phyloP scores from a whole-genome alignment of 1,140 invertebrate genomes.

The Sitophilus oryzae region DNA sequence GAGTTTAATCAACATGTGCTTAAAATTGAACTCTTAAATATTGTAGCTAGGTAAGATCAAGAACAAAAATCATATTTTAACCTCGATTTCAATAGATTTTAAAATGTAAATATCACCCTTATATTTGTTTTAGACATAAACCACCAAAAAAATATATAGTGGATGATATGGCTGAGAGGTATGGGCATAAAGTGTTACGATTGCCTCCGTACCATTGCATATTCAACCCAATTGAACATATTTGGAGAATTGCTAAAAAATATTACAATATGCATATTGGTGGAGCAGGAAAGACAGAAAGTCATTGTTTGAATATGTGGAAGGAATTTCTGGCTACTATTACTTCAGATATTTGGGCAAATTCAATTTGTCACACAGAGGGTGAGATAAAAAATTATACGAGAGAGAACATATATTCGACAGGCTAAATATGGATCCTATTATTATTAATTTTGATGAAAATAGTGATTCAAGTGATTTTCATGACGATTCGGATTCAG shows the following conservation, averaged over 20 bases:
- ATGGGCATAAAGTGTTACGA: constrained; percentile 24
- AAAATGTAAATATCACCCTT: too few species aligned
- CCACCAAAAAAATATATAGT: constrained; percentile 2
- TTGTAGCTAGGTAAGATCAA: background rate
- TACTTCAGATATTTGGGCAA: constrained; percentile 1
- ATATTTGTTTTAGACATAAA: background rate
- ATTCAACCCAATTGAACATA: constrained; percentile 35
- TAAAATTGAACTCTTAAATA: background rate
- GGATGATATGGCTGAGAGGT: constrained; percentile 8
- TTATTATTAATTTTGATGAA: constrained; percentile 6
- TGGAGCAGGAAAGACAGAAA: background rate
- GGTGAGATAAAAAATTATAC: constrained; percentile 2
- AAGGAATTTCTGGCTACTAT: background rate
- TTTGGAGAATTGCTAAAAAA: constrained; percentile 31
- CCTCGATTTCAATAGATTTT: background rate
- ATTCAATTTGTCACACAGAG: too few species aligned
- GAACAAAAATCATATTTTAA: background rate
- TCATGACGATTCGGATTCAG: too few species aligned
- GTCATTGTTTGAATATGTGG: constrained; percentile 5
- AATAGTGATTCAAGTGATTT: background rate
- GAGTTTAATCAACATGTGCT: too few species aligned
- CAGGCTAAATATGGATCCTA: background rate
- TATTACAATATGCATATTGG: constrained; percentile 15
- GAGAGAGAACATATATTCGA: constrained; percentile 4
- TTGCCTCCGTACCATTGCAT: constrained; percentile 33